A percentile compares a stretch with the other conserved stretches of the same genome.
phyloP scores from a whole-genome alignment of 2,113 vertebrate genomes.

The Guaruba guarouba region DNA sequence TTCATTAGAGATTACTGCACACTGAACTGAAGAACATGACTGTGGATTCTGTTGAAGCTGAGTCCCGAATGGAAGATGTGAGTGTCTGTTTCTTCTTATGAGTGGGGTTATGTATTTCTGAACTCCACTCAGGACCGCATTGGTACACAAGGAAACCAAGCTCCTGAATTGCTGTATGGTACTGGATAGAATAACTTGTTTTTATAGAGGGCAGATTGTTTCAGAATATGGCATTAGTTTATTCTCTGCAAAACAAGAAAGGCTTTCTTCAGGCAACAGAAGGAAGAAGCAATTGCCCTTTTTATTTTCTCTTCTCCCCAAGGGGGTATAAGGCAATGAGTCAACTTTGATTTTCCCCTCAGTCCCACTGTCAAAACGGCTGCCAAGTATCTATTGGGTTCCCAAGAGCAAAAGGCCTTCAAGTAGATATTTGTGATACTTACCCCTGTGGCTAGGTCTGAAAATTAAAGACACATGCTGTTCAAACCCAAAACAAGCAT shows the following conservation, averaged over 20 bases:
- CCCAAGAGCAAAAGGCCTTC: constrained; percentile 50
- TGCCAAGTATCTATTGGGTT: constrained; percentile 46
- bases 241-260: constrained; percentile 11
- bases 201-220: neutral
- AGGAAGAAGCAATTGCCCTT: constrained; percentile 37
- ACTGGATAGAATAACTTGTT: neutral
- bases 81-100: neutral
- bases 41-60: neutral
- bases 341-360: constrained; percentile 28
- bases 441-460: constrained; percentile 31
- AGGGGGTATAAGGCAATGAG: constrained; percentile 7
- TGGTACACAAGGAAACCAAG: neutral
- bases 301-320: neutral
- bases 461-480: constrained; percentile 61
- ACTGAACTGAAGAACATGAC: neutral
- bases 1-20: neutral
- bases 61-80: neutral
- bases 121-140: rapidly evolving
- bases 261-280: constrained; percentile 10
- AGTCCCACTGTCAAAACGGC: neutral
- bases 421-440: constrained; percentile 54
- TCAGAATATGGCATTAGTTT: neutral
- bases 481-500: constrained; percentile 30
- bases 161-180: neutral
- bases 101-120: neutral